phyloP scores from a whole-genome alignment of 2,888 invertebrate genomes.

The Eupithecia inturbata region DNA sequence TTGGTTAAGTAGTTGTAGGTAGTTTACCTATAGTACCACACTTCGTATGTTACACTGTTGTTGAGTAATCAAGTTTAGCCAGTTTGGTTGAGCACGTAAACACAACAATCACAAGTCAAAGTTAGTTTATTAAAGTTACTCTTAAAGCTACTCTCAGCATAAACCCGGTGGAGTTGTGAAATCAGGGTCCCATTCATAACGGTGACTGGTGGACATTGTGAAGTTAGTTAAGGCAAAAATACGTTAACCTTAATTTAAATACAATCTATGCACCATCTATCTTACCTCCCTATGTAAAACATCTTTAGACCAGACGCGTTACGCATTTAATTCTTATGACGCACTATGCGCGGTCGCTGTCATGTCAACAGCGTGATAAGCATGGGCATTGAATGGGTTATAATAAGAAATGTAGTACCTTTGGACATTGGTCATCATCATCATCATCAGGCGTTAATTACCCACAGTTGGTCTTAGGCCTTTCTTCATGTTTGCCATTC shows the following conservation, averaged over 20 bases:
- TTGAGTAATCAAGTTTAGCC: too few relatives aligned
- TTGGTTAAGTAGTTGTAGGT: too few relatives aligned
- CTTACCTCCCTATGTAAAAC: too few relatives aligned
- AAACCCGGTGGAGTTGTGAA: too few relatives aligned
- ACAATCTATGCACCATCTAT: neutral
- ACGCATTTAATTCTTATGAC: neutral
- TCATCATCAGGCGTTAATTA: neutral
- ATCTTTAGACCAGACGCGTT: neutral
- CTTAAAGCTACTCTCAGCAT: too few relatives aligned
- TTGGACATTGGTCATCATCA: neutral
- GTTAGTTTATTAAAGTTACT: too few relatives aligned
- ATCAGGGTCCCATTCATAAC: neutral
- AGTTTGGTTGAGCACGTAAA: too few relatives aligned
- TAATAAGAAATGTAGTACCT: neutral
- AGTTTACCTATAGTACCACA: too few relatives aligned
- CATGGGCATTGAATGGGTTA: neutral
- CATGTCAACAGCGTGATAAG: neutral
- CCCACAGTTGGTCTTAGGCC: too few relatives aligned
- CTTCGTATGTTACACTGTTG: too few relatives aligned
- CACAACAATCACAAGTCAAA: too few relatives aligned
- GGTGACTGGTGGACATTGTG: neutral
- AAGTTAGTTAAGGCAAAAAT: neutral
- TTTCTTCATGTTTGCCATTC: too few relatives aligned
- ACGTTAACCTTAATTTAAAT: neutral
- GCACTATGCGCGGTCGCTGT: neutral